Percentiles rank a stretch among this genome's conserved stretches.
Evolutionary conservation across 2,797 vertebrate species (phyloP).

Genomic region (Ctenopoma kingsleyae): DNA sequence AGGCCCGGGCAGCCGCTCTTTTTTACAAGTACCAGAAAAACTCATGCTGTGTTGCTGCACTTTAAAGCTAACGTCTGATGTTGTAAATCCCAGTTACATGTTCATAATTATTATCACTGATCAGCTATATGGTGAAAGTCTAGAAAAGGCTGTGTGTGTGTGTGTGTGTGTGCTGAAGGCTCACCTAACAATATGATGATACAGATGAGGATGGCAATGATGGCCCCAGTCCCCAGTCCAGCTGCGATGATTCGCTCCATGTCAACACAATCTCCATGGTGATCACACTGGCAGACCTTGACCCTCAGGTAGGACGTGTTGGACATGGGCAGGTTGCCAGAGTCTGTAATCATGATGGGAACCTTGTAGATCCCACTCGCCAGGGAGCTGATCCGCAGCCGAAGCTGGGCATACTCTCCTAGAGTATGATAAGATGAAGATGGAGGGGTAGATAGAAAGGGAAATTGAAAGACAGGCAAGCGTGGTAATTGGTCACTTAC

Average conservation of each 20-base stretch:
- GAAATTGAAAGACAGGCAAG: neutral
- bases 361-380: constrained; percentile 94
- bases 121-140: neutral
- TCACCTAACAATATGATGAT: constrained; percentile 97
- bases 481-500: neutral
- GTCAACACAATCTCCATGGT: constrained; percentile 95
- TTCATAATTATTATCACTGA: neutral
- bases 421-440: constrained; percentile 4
- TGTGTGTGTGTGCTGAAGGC: constrained; percentile 34
- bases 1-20: neutral
- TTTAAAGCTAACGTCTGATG: neutral
- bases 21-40: neutral
- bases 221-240: constrained; percentile 94
- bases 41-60: neutral
- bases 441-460: neutral
- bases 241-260: constrained; percentile 93
- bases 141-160: neutral
- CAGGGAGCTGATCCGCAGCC: constrained; percentile 90
- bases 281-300: constrained; percentile 96
- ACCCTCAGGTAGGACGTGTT: constrained; percentile 93
- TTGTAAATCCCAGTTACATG: neutral
- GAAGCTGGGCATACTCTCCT: constrained; percentile 94
- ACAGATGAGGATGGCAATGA: constrained; percentile 96
- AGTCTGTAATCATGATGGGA: constrained; percentile 97
- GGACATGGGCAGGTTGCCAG: constrained; percentile 94